Base-by-base conservation (phyloP, 2,113 vertebrate genomes). In the Chaetops frenatus region DNA sequence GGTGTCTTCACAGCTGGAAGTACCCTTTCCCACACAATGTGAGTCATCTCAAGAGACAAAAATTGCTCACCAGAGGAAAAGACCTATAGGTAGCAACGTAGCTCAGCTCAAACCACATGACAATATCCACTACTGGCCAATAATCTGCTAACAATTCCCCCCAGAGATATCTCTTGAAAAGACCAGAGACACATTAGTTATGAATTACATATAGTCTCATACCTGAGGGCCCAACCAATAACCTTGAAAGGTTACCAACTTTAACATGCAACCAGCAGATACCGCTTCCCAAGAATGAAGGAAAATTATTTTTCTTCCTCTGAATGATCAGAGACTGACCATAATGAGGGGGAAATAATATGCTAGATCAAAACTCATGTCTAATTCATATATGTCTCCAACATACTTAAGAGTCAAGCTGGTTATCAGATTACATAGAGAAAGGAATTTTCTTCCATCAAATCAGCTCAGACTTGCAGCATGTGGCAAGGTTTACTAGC, bases 131-230 rank as follows among this genome's bases (percentile, higher is more conserved):
- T 31, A 53, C 10, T 36, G 31, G 18, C 51, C 33, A 86, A 82
- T 61, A 36, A 12, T 3, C 12, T 11, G 17, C 1, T 1, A 9
- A 76, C 12, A 58, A 7, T 29, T 35, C 2, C 8, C 14, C 7
- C 11, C 12, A 56, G 13, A 83, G 16, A 72, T 3, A 48, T 1
- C 8, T 60, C 69, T 48, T 81, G 15, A 61, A 91, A 94, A 60
- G 6, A 65, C 17, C 35, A 71, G 31, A 60, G 15, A 88, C 14
- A 62, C 11, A 33, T 40, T 33, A 54, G 9, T 71, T 83, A 70
- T 36, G 57, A 85, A 79, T 53, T 35, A 42, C 27, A 88, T 20
- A 70, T 0, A 40, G 29, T 67, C 22, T 79, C 60, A 74, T 20
- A n/a, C 16, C 58, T 71, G 71, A 60, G 27, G 20, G 47, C 36